A percentile compares a stretch with the other conserved stretches of the same genome.
Conservation (phyloP, 1,140 invertebrate species). For the Drosophila subpulchrella region DNA sequence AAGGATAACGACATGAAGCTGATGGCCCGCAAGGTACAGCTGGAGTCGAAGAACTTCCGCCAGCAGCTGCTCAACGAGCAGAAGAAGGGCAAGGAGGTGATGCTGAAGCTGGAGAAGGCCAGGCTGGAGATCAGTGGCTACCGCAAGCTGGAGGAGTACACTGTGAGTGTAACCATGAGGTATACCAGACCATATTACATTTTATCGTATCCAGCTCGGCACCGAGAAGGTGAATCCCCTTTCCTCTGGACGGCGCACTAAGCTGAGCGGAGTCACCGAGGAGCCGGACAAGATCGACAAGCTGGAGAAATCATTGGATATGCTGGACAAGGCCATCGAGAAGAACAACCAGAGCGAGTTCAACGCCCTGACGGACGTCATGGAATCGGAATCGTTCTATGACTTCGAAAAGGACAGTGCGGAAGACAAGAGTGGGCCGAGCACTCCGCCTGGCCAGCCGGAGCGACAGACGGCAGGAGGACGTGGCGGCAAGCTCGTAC, state of each 20-base stretch:
- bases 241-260: conserved; percentile 51
- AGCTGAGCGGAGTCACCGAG: conserved; percentile 39
- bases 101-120: conserved; percentile 88
- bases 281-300: conserved; percentile 71
- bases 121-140: conserved; percentile 83
- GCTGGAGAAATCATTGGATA: conserved; percentile 69
- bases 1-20: conserved; percentile 89
- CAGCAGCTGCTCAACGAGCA: conserved; percentile 89
- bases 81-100: conserved; percentile 88
- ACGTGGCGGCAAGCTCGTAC: conserved; percentile 40
- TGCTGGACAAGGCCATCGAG: conserved; percentile 68
- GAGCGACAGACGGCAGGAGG: conserved; percentile 27
- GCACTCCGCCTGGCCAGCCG: background rate
- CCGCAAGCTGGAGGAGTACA: conserved; percentile 75
- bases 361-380: conserved; percentile 59
- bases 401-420: conserved; percentile 64
- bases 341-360: conserved; percentile 69
- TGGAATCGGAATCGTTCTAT: conserved; percentile 60
- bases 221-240: conserved; percentile 63
- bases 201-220: conserved; percentile 7
- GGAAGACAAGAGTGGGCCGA: conserved; percentile 38
- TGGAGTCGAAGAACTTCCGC: conserved; percentile 90
- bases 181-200: background rate
- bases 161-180: conserved; percentile 35
- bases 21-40: conserved; percentile 88